Evolutionary conservation across 64 coral and sea anemone species (phyloP), one percentile per base, ranked within the genome.

Genomic region (Porites australiensis): DNA sequence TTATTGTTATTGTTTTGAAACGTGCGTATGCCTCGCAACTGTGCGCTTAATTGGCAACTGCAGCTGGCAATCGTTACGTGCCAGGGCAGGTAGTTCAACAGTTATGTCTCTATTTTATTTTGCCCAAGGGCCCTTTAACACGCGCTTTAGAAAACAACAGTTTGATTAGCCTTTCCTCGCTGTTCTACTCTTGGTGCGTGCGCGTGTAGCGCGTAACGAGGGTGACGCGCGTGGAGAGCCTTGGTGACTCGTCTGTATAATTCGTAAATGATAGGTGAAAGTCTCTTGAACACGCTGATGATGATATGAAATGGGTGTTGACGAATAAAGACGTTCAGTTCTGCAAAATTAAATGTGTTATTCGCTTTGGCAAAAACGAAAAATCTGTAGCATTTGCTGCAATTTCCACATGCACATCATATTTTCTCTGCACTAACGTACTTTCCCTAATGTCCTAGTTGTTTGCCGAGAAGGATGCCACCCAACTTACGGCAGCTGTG

Each of bases 401-500:
- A 37, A 37, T 37, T 37, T 37, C 27, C 27, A 37, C 27, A 37
- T 37, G 27, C 27, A 37, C 27, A 37, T 37, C 27, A 37, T 37
- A 37, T 37, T 37, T 37, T 37, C 1, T 37, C 27, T 37, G 64
- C 3, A 57, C 54, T 57, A 57, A 57, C 7, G 54, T 6, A 57
- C 54, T 87, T 91, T 13, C 16, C 50, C 20, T 90, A 45, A 43
- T 73, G 4, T 86, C 77, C 19, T 65, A 95, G 93, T 88, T 5
- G 47, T 95, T 54, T 95, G 93, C 47, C 80, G 74, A 16, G 45
- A 13, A 37, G 89, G 81, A 7, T 95, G 93, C 43, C 37, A 87
- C 20, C 64, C 37, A 14, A 16, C 3, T 0, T 55, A 86, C 55
- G 93, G 82, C 4, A 44, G 9, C 0, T 95, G 93, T 65, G 2